Evolutionary conservation across 2,888 invertebrate species (phyloP), one percentile per base, ranked within the genome.

Genomic region (Caenorhabditis sp.): DNA sequence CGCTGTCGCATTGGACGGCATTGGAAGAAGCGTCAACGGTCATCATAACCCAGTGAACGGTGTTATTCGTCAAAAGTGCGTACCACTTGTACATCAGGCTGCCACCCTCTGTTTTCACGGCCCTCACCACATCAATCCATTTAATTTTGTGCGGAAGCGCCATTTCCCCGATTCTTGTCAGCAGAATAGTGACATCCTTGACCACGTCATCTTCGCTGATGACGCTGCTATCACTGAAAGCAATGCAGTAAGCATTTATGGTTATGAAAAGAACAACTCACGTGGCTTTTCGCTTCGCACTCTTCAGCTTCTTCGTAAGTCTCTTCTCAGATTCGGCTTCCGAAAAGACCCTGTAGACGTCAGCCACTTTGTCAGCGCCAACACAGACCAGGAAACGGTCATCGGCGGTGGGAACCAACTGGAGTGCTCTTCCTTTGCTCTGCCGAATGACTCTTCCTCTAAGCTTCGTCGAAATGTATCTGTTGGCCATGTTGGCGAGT

Each of bases 351-450:
- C 93, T 91, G 89, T 95, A 97, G 61, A 95, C 90, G 90, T 98
- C 97, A 15, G 97, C 90, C 24, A 92, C 90, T 62, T 93, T 92
- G 86, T 95, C 94, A 11, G 93, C 93, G 2, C 96, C 96, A 89
- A 94, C 94, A 89, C 95, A 95, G 1, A 93, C 93, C 2, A 97
- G 89, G 20, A 95, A 90, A 76, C 92, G 92, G 79, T 93, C 93
- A 20, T 93, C 92, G 0, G 91, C 90, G 90, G 96, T 95, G 1
- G 93, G 91, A 15, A 91, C 91, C 86, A 96, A 91, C 22, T 93
- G 93, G 0, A 93, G 92, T 1, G 95, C 93, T 83, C 95, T 92
- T 3, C 95, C 95, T 82, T 92, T 92, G 0, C 94, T 93, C 30
- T 93, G 92, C 58, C 96, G 92, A 77, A 94, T 91, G 45, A 97